A percentile compares a stretch with the other conserved stretches of the same genome.
Evolutionary conservation across 2,888 invertebrate species (phyloP).

Genomic region (Heliconius sara): DNA sequence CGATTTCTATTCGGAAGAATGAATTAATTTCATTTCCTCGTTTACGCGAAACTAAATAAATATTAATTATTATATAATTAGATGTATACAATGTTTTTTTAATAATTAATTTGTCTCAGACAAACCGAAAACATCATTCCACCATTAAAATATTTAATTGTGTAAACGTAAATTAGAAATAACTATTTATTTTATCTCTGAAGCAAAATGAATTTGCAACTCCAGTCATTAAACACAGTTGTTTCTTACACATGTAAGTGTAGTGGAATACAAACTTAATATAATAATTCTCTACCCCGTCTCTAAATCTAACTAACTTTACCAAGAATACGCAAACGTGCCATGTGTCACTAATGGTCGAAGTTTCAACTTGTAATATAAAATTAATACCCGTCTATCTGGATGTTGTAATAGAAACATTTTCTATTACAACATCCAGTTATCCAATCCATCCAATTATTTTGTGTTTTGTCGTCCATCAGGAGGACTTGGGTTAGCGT

Average conservation of each 20-base stretch:
- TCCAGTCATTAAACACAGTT: slow-evolving; percentile 8
- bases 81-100: neutral
- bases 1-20: no score
- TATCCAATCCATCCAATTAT: no score
- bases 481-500: neutral
- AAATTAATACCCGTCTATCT: slow-evolving; percentile 21
- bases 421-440: no score
- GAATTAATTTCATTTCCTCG: no score
- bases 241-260: slow-evolving; percentile 16
- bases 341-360: slow-evolving; percentile 51
- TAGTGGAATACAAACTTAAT: slow-evolving; percentile 12
- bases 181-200: slow-evolving; percentile 4
- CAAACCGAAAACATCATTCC: neutral
- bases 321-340: slow-evolving; percentile 25
- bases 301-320: slow-evolving; percentile 25
- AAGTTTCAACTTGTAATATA: slow-evolving; percentile 46
- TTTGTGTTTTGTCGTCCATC: neutral
- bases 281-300: slow-evolving; percentile 22
- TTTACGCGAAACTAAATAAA: no score
- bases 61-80: no score
- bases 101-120: neutral
- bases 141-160: neutral
- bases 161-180: slow-evolving; percentile 4
- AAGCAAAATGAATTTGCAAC: slow-evolving; percentile 1
- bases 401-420: neutral